These are phyloP conservation scores for Adrianichthys oophorus DNA, from an alignment of 2,797 vertebrate genomes.

Conservation along the genomic window DNA sequence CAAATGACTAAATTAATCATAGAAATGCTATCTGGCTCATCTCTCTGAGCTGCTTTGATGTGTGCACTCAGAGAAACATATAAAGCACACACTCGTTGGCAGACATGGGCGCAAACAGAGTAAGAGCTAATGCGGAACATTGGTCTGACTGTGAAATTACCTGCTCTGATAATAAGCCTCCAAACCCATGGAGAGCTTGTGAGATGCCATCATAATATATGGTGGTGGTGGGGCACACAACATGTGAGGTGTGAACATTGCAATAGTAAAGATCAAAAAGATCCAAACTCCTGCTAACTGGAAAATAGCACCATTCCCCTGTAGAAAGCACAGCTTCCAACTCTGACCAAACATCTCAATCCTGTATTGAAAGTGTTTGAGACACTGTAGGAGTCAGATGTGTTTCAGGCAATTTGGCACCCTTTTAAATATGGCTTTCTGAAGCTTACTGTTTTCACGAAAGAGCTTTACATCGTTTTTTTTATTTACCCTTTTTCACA, in stretches of 20 bases:
- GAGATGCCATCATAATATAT: constrained; percentile 89
- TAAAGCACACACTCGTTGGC: constrained; percentile 5
- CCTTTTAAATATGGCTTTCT: background rate
- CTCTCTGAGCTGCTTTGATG: constrained; percentile 86
- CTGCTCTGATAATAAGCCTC: constrained; percentile 92
- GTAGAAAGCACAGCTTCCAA: constrained; percentile 2
- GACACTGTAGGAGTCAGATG: background rate
- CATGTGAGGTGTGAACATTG: constrained; percentile 41
- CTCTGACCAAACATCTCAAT: constrained; percentile 18
- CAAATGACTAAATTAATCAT: constrained; percentile 83
- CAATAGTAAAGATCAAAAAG: constrained; percentile 61
- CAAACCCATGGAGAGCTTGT: constrained; percentile 90
- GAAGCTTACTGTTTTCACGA: too few species aligned
- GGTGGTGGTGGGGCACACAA: constrained; percentile 41
- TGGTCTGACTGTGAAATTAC: constrained; percentile 91
- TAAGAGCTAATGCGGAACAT: constrained; percentile 82
- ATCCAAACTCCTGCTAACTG: constrained; percentile 54
- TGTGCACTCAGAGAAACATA: constrained; percentile 69
- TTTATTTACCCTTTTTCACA: too few species aligned
- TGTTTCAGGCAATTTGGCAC: background rate
- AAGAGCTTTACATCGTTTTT: too few species aligned
- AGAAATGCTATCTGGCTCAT: constrained; percentile 75
- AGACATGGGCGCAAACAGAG: constrained; percentile 42
- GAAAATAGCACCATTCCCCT: constrained; percentile 43
- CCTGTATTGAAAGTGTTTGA: constrained; percentile 2